phyloP scores from a whole-genome alignment of 2,113 vertebrate species.

The Felis chaus region DNA sequence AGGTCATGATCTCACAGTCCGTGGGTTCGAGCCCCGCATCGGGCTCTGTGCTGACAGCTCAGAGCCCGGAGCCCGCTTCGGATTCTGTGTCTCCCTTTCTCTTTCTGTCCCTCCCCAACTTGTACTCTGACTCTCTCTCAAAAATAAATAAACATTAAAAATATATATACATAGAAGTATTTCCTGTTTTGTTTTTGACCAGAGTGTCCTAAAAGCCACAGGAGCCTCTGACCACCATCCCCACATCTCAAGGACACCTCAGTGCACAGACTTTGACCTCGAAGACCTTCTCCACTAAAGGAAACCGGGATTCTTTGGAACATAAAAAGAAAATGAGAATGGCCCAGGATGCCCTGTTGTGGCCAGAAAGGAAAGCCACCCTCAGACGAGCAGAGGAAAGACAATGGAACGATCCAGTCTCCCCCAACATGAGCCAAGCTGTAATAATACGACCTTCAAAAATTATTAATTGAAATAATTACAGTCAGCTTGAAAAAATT shows the following conservation, averaged over 20 bases:
- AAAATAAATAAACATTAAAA: not conserved
- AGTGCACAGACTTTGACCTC: not conserved
- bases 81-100: no score
- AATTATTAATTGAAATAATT: not conserved
- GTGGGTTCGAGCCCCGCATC: no score
- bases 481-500: not conserved
- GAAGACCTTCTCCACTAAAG: not conserved
- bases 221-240: not conserved
- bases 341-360: not conserved
- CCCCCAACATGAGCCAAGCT: not conserved
- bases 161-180: not conserved
- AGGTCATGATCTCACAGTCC: no score
- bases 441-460: not conserved
- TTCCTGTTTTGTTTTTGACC: not conserved
- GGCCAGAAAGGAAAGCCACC: not conserved
- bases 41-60: no score
- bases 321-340: not conserved
- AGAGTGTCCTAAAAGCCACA: not conserved
- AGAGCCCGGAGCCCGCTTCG: rapidly evolving
- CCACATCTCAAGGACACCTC: not conserved
- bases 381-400: not conserved
- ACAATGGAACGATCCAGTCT: not conserved
- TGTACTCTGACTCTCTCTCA: no score
- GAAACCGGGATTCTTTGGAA: not conserved
- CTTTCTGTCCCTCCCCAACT: no score